Evolutionary conservation across 2,113 vertebrate genomes (phyloP), one percentile per base, ranked within the genome.

Genomic region (Rhinichthys klamathensis): DNA sequence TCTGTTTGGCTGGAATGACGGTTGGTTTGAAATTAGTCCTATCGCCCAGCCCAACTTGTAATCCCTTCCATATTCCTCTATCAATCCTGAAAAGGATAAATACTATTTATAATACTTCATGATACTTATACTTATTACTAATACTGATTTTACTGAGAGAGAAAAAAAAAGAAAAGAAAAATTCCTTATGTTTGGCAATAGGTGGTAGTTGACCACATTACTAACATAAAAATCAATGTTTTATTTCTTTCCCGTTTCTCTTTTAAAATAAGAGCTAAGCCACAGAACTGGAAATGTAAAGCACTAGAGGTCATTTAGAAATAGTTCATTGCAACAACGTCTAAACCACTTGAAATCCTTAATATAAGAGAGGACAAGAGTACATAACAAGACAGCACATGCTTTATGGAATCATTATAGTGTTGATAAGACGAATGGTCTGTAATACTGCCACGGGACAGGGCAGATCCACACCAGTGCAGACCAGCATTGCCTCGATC

Each of bases 361-460:
- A 30, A 61, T 21, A 65, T 38, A 82, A 89, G 91, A 87, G 83
- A 91, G 60, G 90, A 76, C 76, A 63, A 70, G 61, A 80, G 25
- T 81, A 46, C 89, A 84, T 90, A 89, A 89, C 18, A 49, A 80
- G 88, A 91, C 86, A 83, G 87, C 89, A 87, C 92, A 91, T 91
- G 93, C 91, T 88, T 89, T 70, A 83, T 87, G 89, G 88, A 90
- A 70, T 81, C 78, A 78, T 21, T 87, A 85, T 84, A 88, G 72
- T 30, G 70, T 78, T 84, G 61, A 89, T 82, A 85, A 89, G 44
- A 87, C 84, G 16, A 85, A 90, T 86, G 81, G 83, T 87, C 87
- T 63, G 86, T 80, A 75, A 88, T 16, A 4, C 87, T 85, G 70
- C 21, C 85, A 58, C 32, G 25, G 54, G 74, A 69, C 44, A 11